phyloP scores from a whole-genome alignment of 2,113 vertebrate genomes.

The Oreochromis spilurus region DNA sequence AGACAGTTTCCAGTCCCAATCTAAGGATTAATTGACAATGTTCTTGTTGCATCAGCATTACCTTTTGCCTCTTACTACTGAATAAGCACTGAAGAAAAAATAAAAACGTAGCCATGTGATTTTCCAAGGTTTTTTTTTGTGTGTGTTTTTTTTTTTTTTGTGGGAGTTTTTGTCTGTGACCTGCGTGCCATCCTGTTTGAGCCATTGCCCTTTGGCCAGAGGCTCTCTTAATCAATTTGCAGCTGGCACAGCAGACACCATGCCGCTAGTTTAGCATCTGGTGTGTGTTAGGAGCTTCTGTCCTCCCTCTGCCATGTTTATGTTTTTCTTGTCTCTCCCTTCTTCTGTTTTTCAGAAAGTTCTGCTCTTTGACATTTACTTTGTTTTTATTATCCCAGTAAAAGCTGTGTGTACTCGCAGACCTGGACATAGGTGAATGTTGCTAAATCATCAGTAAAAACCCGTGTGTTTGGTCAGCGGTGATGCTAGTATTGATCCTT shows the following conservation, averaged over 20 bases:
- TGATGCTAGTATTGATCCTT: constrained; percentile 16
- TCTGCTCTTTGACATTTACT: neutral
- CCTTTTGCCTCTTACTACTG: neutral
- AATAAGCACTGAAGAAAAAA: neutral
- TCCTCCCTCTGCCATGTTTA: neutral
- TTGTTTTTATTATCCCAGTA: neutral
- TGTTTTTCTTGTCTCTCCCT: neutral
- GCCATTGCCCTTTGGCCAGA: neutral
- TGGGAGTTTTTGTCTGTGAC: neutral
- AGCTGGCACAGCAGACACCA: constrained; percentile 19
- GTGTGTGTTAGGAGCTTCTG: neutral
- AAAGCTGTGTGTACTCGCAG: neutral
- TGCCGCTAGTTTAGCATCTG: constrained; percentile 11
- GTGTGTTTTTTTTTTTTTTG: neutral
- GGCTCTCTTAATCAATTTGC: constrained; percentile 29
- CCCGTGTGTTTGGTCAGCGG: neutral
- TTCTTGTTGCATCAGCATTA: neutral
- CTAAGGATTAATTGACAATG: neutral
- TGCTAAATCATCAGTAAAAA: neutral
- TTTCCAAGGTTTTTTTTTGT: neutral
- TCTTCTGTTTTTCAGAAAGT: neutral
- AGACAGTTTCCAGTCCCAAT: neutral
- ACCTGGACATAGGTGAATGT: neutral
- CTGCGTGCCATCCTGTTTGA: constrained; percentile 5
- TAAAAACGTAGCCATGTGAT: neutral